A percentile compares a stretch with the other conserved stretches of the same genome.
These are phyloP conservation scores for Cydia splendana DNA, from an alignment of 1,140 invertebrate genomes.

Conservation along the genomic window DNA sequence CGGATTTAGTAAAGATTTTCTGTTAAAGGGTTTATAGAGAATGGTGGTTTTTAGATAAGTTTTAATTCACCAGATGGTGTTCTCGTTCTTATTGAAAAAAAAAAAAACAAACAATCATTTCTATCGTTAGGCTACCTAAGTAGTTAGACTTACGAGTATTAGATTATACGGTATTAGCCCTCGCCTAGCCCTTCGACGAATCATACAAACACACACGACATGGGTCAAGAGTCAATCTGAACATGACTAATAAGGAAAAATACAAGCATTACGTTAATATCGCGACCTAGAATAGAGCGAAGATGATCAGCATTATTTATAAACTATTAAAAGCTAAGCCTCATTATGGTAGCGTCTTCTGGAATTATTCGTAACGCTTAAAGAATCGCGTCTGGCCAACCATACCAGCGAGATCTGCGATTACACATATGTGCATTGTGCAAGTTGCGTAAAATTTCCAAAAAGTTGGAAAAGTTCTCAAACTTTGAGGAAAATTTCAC, in stretches of 20 bases:
- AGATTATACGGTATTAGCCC: too few species aligned
- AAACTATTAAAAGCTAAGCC: constrained; percentile 24
- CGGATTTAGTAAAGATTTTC: too few species aligned
- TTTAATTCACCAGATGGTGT: too few species aligned
- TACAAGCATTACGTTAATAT: constrained; percentile 20
- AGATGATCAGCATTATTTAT: constrained; percentile 31
- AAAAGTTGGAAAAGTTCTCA: too few species aligned
- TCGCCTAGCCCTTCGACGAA: neutral
- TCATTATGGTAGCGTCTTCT: constrained; percentile 19
- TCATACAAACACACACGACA: neutral
- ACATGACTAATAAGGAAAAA: constrained; percentile 22
- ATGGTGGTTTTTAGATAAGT: too few species aligned
- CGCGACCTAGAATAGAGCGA: constrained; percentile 19
- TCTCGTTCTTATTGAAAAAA: too few species aligned
- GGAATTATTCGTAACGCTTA: neutral
- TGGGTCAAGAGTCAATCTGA: neutral
- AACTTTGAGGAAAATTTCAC: too few species aligned
- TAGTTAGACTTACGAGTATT: too few species aligned
- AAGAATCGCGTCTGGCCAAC: neutral
- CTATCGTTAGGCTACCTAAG: too few species aligned
- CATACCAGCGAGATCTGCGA: neutral
- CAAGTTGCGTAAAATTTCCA: too few species aligned
- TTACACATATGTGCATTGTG: neutral
- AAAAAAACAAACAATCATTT: too few species aligned
- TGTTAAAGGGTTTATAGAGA: too few species aligned